Conservation (phyloP, 1,140 invertebrate species). For the Whitmania pigra region DNA sequence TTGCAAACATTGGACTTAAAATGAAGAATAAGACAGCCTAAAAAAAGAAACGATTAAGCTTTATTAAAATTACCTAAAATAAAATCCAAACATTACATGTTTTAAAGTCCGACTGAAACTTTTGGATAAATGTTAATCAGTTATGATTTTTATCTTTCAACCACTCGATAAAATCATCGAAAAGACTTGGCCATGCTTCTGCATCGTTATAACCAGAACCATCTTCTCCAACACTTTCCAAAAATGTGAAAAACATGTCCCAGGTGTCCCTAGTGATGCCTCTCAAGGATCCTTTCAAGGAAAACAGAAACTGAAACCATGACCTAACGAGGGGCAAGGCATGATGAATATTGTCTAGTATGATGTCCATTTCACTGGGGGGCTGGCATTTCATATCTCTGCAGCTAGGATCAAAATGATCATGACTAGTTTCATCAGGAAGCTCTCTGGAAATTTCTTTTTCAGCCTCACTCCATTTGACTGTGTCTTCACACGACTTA, state of each 20-base stretch:
- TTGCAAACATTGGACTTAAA: no score
- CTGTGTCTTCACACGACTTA: background rate
- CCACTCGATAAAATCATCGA: constrained; percentile 95
- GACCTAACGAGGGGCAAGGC: constrained; percentile 66
- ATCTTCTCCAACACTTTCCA: constrained; percentile 72
- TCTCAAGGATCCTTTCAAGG: constrained; percentile 65
- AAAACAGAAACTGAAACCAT: constrained; percentile 77
- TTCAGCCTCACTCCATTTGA: background rate
- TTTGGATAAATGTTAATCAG: background rate
- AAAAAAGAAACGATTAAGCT: no score
- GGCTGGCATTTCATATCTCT: background rate
- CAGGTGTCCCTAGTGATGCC: constrained; percentile 89
- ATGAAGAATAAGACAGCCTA: no score
- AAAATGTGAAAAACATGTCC: constrained; percentile 95
- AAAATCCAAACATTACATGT: background rate
- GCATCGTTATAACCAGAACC: constrained; percentile 83
- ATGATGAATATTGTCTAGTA: constrained; percentile 4
- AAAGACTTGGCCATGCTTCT: constrained; percentile 90
- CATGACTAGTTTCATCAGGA: background rate
- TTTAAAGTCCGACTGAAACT: constrained; percentile 3
- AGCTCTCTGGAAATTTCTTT: background rate
- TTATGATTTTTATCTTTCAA: constrained; percentile 70
- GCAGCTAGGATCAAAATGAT: background rate
- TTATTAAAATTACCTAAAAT: background rate
- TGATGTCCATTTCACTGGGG: background rate